Evolutionary conservation across 2,797 vertebrate species (phyloP).

Genomic region (Arnoldichthys spilopterus): DNA sequence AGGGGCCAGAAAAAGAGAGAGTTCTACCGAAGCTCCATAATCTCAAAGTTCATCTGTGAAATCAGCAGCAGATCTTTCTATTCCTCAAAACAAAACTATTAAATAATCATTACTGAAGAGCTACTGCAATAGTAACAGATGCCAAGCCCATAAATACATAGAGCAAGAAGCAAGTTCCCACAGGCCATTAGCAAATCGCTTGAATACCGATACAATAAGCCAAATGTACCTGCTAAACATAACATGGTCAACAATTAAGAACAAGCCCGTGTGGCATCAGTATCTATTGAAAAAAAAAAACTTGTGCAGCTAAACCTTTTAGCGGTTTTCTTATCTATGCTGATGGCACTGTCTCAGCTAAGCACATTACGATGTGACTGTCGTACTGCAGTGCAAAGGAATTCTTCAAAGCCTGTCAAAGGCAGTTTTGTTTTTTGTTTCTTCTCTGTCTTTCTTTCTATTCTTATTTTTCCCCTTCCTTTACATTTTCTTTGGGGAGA

Average conservation of each 20-base stretch:
- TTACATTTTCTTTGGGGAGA: slow-evolving; percentile 24
- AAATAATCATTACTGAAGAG: not conserved
- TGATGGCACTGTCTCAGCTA: not conserved
- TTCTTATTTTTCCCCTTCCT: not conserved
- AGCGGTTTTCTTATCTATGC: not conserved
- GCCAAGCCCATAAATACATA: slow-evolving; percentile 1
- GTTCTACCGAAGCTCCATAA: slow-evolving; percentile 6
- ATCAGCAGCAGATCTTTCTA: slow-evolving; percentile 3
- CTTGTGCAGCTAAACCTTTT: not conserved
- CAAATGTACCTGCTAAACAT: not conserved
- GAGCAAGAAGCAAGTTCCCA: not conserved
- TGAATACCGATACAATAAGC: not conserved
- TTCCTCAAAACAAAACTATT: not conserved
- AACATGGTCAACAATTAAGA: slow-evolving; percentile 2
- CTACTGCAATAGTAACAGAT: not conserved
- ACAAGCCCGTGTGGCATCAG: not conserved
- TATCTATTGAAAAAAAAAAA: not conserved
- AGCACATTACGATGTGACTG: slow-evolving; percentile 13
- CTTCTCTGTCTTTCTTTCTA: not conserved
- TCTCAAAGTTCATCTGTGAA: not conserved
- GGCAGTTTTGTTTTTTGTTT: not conserved
- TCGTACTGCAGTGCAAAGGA: not conserved
- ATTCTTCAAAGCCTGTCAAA: slow-evolving; percentile 24
- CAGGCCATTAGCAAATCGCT: not conserved
- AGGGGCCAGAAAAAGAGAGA: too few relatives aligned